Evolutionary conservation across 2,797 vertebrate species (phyloP).

Genomic region (Lacerta bilineata): DNA sequence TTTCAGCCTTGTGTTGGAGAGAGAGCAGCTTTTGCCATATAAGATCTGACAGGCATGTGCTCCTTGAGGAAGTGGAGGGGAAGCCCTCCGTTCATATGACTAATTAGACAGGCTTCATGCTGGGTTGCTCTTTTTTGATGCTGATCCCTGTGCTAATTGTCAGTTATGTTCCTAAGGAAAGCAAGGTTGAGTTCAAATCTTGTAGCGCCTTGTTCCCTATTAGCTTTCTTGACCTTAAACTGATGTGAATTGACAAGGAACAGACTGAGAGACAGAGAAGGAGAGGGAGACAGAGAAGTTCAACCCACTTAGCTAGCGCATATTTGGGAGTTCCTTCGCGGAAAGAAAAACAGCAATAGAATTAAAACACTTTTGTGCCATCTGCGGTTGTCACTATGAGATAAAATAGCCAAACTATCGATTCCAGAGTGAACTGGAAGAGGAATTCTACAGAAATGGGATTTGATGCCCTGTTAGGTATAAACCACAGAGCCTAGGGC

Average conservation of each 20-base stretch:
- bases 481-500: too few relatives aligned
- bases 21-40: slow-evolving; percentile 71
- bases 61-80: slow-evolving; percentile 83
- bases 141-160: slow-evolving; percentile 93
- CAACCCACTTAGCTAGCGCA: slow-evolving; percentile 40
- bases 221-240: slow-evolving; percentile 79
- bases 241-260: slow-evolving; percentile 83
- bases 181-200: slow-evolving; percentile 94
- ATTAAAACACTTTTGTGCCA: slow-evolving; percentile 35
- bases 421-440: neutral
- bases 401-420: neutral
- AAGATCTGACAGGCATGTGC: slow-evolving; percentile 86
- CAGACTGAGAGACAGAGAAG: slow-evolving; percentile 63
- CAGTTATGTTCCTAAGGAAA: slow-evolving; percentile 84
- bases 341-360: slow-evolving; percentile 36
- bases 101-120: slow-evolving; percentile 97
- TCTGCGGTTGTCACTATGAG: slow-evolving; percentile 21
- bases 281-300: slow-evolving; percentile 38
- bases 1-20: slow-evolving; percentile 64
- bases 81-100: slow-evolving; percentile 97
- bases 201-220: slow-evolving; percentile 77
- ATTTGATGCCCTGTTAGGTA: rapidly evolving
- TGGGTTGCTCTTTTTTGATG: slow-evolving; percentile 95
- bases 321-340: slow-evolving; percentile 49
- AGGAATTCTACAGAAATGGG: slow-evolving; percentile 18